Evolutionary conservation across 2,888 invertebrate genomes (phyloP), one percentile per base, ranked within the genome.

Genomic region (Morpho deidamia): DNA sequence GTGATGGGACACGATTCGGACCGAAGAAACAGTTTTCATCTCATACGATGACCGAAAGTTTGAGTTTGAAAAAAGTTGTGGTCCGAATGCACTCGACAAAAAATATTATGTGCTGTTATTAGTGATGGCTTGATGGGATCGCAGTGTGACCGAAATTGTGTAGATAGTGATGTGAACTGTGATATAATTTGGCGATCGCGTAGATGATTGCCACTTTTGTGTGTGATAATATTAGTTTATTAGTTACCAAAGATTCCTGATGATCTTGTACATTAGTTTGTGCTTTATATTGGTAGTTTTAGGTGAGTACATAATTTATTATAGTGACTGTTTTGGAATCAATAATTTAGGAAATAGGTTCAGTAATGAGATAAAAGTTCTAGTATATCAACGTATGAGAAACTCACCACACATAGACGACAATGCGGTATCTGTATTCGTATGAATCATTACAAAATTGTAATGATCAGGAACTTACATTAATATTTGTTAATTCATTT

Each of bases 231-330:
- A 76, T 81, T 88, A 87, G 85, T 84, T 87, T 83, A 85, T 83
- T 88, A 87, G 84, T 87, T 86, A 83, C 89, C 88, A 89, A 89
- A 88, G 88, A 89, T 81, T 89, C 89, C 88, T 87, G 77, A 89
- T 89, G 89, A 88, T 89, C 89, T 89, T 89, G 78, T 89, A 88
- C 81, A 89, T 89, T 84, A 87, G 83, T 82, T 82, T 89, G 84
- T 89, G 89, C 86, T 89, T 89, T 81, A 89, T 89, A 88, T 81
- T 89, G 82, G 86, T 89, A 88, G 89, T 89, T 80, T 86, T 89
- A 89, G 89, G 89, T 89, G 66, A 89, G 89, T 50, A 32, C 8
- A 48, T 2, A 8, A 34, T 48, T 34, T 39, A 39, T 33, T 12
- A 23, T 32, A 47, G 11, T 11, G 11, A 47, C 9, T 40, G 9